These are phyloP conservation scores for Acrocyrtus sp. DNA, from an alignment of 2,888 invertebrate genomes.

Conservation along the genomic window DNA sequence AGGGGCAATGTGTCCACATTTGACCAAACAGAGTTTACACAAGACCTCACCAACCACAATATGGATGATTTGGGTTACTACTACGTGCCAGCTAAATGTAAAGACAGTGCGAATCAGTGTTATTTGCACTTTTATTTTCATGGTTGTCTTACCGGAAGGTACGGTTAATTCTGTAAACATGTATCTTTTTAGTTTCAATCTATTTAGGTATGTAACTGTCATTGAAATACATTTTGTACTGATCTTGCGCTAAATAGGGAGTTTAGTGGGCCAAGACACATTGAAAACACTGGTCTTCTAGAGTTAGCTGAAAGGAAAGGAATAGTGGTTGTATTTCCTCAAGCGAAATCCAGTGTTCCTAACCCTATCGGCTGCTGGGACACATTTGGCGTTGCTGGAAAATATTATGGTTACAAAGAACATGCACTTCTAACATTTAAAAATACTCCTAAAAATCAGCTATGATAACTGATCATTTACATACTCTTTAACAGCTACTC, in stretches of 20 bases:
- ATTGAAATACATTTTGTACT: no score
- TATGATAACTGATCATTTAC: no score
- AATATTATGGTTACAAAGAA: constrained; percentile 42
- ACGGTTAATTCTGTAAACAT: background rate
- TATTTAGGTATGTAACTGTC: no score
- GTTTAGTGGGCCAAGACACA: constrained; percentile 36
- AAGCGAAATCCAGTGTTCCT: constrained; percentile 24
- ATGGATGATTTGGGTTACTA: constrained; percentile 46
- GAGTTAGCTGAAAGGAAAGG: constrained; percentile 55
- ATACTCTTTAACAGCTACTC: no score
- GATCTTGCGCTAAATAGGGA: constrained; percentile 7
- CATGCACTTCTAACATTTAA: no score
- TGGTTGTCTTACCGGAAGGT: constrained; percentile 41
- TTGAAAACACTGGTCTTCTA: constrained; percentile 50
- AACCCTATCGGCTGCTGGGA: constrained; percentile 46
- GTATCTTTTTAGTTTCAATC: no score
- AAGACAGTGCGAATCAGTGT: constrained; percentile 6
- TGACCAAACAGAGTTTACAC: constrained; percentile 35
- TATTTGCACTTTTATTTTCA: constrained; percentile 46
- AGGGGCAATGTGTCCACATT: constrained; percentile 23
- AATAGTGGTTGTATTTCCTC: constrained; percentile 56
- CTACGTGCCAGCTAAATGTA: constrained; percentile 37
- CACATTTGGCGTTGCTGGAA: constrained; percentile 30
- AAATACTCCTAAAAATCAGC: no score
- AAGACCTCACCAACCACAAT: constrained; percentile 10